Base-by-base conservation (phyloP, 2,888 invertebrate species). In the Aspidiotus rigidus region DNA sequence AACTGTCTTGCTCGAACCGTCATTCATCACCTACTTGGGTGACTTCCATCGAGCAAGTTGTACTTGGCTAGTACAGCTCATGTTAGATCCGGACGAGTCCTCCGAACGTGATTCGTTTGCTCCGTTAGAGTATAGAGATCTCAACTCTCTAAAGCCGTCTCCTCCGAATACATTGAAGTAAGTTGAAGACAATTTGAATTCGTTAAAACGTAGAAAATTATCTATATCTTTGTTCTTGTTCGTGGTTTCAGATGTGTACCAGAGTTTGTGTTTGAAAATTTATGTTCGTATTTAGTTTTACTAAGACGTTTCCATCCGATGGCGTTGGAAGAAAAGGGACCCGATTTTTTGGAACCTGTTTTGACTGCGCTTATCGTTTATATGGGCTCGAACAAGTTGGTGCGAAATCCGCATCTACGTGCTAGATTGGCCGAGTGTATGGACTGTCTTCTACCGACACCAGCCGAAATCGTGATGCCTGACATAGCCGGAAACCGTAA, bases 361-460 rank as follows among this genome's bases (percentile, higher is more conserved):
- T 81, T 92, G 57, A 87, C 89, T 0, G 84, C 92, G 76, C 86
- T 95, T 17, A 79, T 96, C 40, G 84, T 89, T 1, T 89, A 90
- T 75, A 96, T 96, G 94, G 93, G 93, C 0, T 90, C 89, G 66
- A 84, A 89, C 61, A 72, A 84, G 5, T 81, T 89, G 70, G 86
- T 93, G 71, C 87, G 88, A 75, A 97, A 96, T 81, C 96, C 97
- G 0, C 96, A 97, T 80, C 79, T 95, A 70, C 84, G 96, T 71
- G 96, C 96, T 0, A 85, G 89, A 67, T 79, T 97, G 71, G 95
- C 96, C 0, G 93, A 95, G 78, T 89, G 89, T 63, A 79, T 97
- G 11, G 93, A 95, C 76, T 86, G 90, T 8, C 83, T 97, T 75
- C 78, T 96, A 74, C 95, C 95, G 0, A 82, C 82, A 72, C 82